phyloP scores from a whole-genome alignment of 2,797 vertebrate species.

The Sciurus carolinensis region DNA sequence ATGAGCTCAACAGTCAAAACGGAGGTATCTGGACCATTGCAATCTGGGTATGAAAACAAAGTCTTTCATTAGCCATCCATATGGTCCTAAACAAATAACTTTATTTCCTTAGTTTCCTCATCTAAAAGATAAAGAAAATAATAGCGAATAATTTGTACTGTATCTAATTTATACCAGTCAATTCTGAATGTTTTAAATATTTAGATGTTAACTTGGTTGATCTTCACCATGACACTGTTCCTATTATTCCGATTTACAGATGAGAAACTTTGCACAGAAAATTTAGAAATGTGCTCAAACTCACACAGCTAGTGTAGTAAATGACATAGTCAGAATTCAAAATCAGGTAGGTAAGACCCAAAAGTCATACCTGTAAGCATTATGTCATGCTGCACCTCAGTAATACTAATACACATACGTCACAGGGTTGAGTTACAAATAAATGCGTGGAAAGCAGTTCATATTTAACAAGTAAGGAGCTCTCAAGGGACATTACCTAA shows the following conservation, averaged over 20 bases:
- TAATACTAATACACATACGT: not conserved
- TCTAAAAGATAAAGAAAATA: slow-evolving; percentile 20
- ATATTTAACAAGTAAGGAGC: not conserved
- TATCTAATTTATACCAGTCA: not conserved
- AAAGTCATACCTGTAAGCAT: not conserved
- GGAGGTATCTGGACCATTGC: not conserved
- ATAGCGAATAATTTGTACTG: not conserved
- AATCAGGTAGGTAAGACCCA: not conserved
- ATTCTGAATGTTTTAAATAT: not conserved
- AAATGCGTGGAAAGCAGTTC: not conserved
- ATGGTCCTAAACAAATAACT: not conserved
- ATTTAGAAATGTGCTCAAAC: not conserved
- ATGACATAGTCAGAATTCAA: slow-evolving; percentile 29
- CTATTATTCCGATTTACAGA: slow-evolving; percentile 19
- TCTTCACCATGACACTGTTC: not conserved
- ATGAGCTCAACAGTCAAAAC: not conserved
- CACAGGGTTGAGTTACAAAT: not conserved
- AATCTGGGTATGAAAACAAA: not conserved
- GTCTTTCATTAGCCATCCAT: not conserved
- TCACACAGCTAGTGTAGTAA: not conserved
- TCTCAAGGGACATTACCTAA: not conserved
- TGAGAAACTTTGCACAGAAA: not conserved
- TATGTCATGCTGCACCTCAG: not conserved
- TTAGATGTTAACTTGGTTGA: not conserved
- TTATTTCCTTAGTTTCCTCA: not conserved